phyloP scores from a whole-genome alignment of 2,797 vertebrate genomes.

The Xiphorhynchus erythropygius region DNA sequence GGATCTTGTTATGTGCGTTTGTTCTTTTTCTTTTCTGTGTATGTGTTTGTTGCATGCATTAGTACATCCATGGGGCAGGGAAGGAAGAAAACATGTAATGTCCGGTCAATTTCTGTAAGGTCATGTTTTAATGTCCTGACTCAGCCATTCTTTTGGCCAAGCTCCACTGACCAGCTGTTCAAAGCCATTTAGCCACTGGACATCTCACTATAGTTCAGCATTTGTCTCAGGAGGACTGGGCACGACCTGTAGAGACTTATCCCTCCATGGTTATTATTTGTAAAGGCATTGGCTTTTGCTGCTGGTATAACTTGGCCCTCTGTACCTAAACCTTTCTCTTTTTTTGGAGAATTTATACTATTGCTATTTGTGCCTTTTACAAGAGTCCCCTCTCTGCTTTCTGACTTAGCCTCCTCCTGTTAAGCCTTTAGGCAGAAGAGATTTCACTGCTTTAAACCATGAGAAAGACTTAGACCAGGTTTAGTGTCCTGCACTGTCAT shows the following conservation, averaged over 20 bases:
- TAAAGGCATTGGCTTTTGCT: neutral
- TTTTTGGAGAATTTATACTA: neutral
- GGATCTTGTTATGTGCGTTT: rapidly evolving
- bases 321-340: neutral
- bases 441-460: neutral
- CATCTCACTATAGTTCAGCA: neutral
- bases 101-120: neutral
- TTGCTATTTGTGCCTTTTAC: neutral
- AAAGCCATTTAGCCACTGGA: neutral
- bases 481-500: neutral
- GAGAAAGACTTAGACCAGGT: neutral
- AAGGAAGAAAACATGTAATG: neutral
- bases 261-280: neutral
- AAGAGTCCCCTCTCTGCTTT: neutral
- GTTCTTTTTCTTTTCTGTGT: neutral
- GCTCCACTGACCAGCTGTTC: neutral
- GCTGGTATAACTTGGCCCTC: neutral
- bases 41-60: neutral
- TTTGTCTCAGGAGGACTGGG: neutral
- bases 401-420: neutral
- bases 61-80: neutral
- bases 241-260: neutral
- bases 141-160: neutral
- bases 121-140: neutral
- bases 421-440: neutral